These are phyloP conservation scores for Eurystomus gularis DNA, from an alignment of 2,113 vertebrate genomes.

Conservation along the genomic window DNA sequence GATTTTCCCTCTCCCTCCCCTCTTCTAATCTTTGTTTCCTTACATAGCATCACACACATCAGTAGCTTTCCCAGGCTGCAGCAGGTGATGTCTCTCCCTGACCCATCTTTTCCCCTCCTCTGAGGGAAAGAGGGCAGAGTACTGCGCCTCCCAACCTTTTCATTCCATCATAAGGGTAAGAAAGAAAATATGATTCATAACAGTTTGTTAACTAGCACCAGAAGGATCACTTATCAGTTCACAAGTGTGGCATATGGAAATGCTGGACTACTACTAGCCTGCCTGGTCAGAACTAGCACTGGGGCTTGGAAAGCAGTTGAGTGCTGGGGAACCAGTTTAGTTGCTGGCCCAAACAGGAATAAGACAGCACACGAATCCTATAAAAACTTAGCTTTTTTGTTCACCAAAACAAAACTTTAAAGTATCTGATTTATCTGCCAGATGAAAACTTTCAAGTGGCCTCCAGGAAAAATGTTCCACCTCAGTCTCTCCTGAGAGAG, in stretches of 20 bases:
- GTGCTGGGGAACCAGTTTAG: neutral
- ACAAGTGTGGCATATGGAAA: neutral
- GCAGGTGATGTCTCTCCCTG: neutral
- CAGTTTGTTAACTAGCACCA: neutral
- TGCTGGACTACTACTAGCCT: neutral
- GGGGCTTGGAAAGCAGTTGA: neutral
- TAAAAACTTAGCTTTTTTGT: neutral
- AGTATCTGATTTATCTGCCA: neutral
- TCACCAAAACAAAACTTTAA: neutral
- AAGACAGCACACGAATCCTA: neutral
- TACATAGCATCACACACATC: neutral
- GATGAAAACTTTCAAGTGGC: neutral
- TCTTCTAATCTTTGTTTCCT: neutral
- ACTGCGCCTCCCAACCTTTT: neutral
- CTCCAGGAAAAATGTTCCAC: neutral
- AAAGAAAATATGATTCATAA: conserved; percentile 30
- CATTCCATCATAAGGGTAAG: neutral
- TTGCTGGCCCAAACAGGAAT: neutral
- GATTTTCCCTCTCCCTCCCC: conserved; percentile 19
- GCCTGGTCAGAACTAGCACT: neutral
- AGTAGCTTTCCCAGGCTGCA: neutral
- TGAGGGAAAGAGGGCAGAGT: neutral
- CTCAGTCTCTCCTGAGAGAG: neutral
- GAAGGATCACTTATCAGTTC: neutral
- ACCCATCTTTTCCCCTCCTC: neutral